These are phyloP conservation scores for Encarsia formosa DNA, from an alignment of 2,888 invertebrate genomes.

Conservation along the genomic window DNA sequence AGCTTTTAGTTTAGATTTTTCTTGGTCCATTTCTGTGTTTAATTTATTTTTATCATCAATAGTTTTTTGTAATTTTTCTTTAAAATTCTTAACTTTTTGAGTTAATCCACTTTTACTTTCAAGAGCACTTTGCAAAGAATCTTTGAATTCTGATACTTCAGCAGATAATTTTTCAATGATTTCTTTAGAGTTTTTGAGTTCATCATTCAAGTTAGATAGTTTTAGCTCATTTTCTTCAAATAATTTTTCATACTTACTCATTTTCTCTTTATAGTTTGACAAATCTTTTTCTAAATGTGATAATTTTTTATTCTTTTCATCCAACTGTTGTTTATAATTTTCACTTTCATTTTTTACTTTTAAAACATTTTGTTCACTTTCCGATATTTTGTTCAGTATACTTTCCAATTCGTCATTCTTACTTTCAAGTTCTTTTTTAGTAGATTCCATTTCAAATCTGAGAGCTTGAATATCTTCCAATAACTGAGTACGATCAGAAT, in stretches of 20 bases:
- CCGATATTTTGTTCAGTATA: background rate
- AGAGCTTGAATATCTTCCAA: slow-evolving; percentile 8
- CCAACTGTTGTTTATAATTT: too few relatives aligned
- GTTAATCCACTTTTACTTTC: slow-evolving; percentile 11
- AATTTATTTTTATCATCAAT: slow-evolving; percentile 15
- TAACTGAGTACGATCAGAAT: slow-evolving; percentile 3
- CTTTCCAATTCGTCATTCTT: slow-evolving; percentile 38
- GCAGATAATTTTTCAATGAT: slow-evolving; percentile 7
- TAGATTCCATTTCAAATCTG: slow-evolving; percentile 21
- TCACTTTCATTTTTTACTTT: slow-evolving; percentile 8
- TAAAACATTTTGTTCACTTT: slow-evolving; percentile 2
- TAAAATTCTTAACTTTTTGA: slow-evolving; percentile 16
- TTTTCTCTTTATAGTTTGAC: background rate
- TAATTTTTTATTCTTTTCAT: slow-evolving; percentile 31
- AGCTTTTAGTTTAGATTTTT: slow-evolving; percentile 8
- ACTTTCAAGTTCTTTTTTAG: slow-evolving; percentile 27
- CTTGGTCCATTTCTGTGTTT: slow-evolving; percentile 12
- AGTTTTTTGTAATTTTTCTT: slow-evolving; percentile 24
- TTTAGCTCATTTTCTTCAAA: slow-evolving; percentile 15
- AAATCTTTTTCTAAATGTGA: background rate
- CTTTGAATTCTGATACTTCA: slow-evolving; percentile 14
- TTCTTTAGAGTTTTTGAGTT: slow-evolving; percentile 21
- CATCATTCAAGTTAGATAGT: slow-evolving; percentile 14
- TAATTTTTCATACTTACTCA: slow-evolving; percentile 13
- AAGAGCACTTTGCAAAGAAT: slow-evolving; percentile 5